Evolutionary conservation across 1,140 invertebrate genomes (phyloP).

Genomic region (Meloidogyne exigua): DNA sequence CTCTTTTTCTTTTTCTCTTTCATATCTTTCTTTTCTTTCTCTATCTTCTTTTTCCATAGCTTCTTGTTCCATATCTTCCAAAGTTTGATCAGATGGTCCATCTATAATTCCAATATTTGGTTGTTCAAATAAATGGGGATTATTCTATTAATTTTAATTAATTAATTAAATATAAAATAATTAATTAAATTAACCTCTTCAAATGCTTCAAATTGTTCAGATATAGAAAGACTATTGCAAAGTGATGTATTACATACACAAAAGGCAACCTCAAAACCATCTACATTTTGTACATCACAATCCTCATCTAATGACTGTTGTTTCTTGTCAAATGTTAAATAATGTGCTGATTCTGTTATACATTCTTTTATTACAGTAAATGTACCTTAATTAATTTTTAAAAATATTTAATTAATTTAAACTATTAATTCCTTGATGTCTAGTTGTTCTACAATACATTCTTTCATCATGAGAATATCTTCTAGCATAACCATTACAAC

Average conservation of each 20-base stretch:
- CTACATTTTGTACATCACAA: conserved; percentile 51
- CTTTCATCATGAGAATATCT: conserved; percentile 36
- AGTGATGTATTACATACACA: conserved; percentile 42
- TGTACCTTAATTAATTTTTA: conserved; percentile 34
- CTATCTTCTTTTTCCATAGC: conserved; percentile 29
- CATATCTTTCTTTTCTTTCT: conserved; percentile 14
- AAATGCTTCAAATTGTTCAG: conserved; percentile 54
- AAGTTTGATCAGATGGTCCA: background rate
- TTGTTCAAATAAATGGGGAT: conserved; percentile 51
- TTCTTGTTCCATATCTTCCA: background rate
- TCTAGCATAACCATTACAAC: conserved; percentile 46
- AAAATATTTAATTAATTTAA: background rate
- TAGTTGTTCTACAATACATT: conserved; percentile 50
- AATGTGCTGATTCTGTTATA: conserved; percentile 53
- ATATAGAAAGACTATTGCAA: conserved; percentile 48
- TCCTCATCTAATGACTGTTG: conserved; percentile 48
- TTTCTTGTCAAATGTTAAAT: conserved; percentile 55
- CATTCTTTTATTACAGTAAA: conserved; percentile 58
- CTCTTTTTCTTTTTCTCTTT: background rate
- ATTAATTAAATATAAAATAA: background rate
- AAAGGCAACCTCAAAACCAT: conserved; percentile 54
- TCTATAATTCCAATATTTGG: background rate
- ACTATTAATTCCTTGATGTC: conserved; percentile 36
- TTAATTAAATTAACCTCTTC: conserved; percentile 41
- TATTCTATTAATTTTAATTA: background rate